Evolutionary conservation across 2,888 invertebrate species (phyloP), one percentile per base, ranked within the genome.

Genomic region (Formica aserva): DNA sequence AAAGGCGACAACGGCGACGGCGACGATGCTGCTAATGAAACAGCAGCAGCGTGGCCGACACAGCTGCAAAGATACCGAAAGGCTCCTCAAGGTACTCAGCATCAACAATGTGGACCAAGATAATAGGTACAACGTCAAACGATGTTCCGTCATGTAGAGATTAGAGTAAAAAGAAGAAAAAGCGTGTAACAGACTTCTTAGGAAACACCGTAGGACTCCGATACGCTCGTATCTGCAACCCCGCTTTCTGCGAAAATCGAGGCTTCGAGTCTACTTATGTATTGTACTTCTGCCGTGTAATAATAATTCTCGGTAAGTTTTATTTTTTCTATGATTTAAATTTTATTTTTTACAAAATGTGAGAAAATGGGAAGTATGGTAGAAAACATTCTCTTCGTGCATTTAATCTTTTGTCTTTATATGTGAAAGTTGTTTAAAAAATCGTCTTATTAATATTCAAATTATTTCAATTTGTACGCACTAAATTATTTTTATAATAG

Each of bases 81-180:
- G 93, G 78, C 92, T 94, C 83, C 94, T 94, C 87, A 94, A 94
- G 87, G 94, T 94, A 88, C 92, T 94, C 90, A 94, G 93, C 92
- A 92, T 93, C 82, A 94, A 94, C 88, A 94, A 93, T 91, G 94
- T 94, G 94, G 94, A 94, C 94, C 94, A 94, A 94, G 92, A 94
- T 91, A 92, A 91, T 92, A 92, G 93, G 91, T 94, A 94, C 92
- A 93, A 93, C 90, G 92, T 93, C 86, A 92, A 93, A 91, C 93
- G 94, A 87, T 94, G 94, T 91, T 93, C 93, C 84, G 91, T 94
- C 88, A 94, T 94, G 94, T 94, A 93, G 90, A 87, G 82, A 86
- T 69, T 80, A 65, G 41, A 9, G 48, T 77, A 45, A 57, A 32
- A 32, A 41, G 22, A 18, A 52, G 5, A 65, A 26, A 60, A 41